phyloP scores from a whole-genome alignment of 2,113 vertebrate species.

The Dicrurus megarhynchus region DNA sequence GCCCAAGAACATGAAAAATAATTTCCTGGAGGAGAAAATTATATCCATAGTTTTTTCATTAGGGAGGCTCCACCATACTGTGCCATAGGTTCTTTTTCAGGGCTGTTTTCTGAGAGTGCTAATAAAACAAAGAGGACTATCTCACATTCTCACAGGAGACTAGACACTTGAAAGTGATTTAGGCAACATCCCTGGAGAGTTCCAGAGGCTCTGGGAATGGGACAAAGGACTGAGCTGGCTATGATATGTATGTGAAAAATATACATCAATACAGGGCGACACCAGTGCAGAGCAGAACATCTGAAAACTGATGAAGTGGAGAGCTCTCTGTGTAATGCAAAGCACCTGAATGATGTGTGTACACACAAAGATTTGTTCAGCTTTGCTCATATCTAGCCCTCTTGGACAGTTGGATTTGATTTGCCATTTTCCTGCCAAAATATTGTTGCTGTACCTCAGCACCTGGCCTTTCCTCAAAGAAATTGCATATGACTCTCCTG shows the following conservation, averaged over 20 bases:
- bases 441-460: constrained; percentile 47
- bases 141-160: background rate
- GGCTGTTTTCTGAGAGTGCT: background rate
- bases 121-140: background rate
- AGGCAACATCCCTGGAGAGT: background rate
- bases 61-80: accelerated
- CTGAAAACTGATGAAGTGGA: constrained; percentile 51
- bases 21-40: background rate
- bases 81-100: background rate
- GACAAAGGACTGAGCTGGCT: background rate
- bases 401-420: constrained; percentile 66
- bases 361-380: constrained; percentile 64
- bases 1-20: background rate
- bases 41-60: background rate
- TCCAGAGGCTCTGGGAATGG: background rate
- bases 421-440: constrained; percentile 64
- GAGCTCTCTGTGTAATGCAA: constrained; percentile 57
- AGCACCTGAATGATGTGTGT: constrained; percentile 60
- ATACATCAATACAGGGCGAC: constrained; percentile 16
- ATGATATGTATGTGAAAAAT: constrained; percentile 38
- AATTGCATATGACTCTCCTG: background rate
- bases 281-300: constrained; percentile 30
- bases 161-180: constrained; percentile 7
- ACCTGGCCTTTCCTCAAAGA: constrained; percentile 63
- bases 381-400: constrained; percentile 41